These are phyloP conservation scores for Panthera tigris DNA, from an alignment of 2,113 vertebrate species.

Conservation along the genomic window DNA sequence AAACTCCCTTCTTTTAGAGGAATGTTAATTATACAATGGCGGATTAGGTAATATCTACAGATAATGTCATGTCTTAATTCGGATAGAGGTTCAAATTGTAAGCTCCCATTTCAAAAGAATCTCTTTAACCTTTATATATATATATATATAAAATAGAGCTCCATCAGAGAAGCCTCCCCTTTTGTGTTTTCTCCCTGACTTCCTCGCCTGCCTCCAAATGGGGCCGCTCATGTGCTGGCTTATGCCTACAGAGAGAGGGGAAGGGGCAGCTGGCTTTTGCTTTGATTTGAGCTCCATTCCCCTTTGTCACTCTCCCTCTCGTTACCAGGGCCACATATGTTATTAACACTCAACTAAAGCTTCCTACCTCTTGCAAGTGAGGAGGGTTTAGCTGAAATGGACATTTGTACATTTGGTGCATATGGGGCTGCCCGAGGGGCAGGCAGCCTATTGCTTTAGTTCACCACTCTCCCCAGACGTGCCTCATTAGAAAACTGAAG, in stretches of 20 bases:
- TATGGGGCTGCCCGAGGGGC: neutral
- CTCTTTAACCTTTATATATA: neutral
- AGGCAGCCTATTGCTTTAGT: neutral
- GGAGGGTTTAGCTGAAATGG: conserved; percentile 35
- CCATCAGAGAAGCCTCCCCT: neutral
- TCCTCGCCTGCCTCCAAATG: neutral
- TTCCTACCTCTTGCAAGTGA: conserved; percentile 7
- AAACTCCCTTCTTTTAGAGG: neutral
- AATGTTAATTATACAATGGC: neutral
- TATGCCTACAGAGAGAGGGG: neutral
- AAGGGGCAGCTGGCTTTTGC: conserved; percentile 46
- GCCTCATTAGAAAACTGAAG: neutral
- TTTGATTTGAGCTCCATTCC: neutral
- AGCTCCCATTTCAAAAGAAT: conserved; percentile 54
- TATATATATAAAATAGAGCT: neutral
- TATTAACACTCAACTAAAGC: conserved; percentile 37
- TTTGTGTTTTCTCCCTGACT: neutral
- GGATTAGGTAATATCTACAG: neutral
- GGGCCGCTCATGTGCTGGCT: neutral
- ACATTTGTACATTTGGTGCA: neutral
- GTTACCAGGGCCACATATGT: neutral
- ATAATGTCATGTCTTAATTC: conserved; percentile 18
- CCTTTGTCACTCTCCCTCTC: neutral
- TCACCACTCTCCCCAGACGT: neutral
- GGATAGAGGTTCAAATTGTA: conserved; percentile 38